Evolutionary conservation across 2,888 invertebrate genomes (phyloP), one percentile per base, ranked within the genome.

Genomic region (Eupithecia subumbrata): DNA sequence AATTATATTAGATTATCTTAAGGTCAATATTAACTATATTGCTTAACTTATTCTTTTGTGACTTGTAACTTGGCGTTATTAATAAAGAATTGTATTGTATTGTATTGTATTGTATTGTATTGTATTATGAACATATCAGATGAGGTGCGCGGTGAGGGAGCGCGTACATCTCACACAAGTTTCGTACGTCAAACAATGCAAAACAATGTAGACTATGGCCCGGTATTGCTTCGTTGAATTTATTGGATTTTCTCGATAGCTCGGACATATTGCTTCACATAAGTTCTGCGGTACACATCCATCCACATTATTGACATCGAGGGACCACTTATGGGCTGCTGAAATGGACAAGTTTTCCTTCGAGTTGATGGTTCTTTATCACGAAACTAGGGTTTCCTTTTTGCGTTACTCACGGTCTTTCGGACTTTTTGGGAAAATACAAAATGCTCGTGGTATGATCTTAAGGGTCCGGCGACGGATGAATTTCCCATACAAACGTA

Each of bases 161-260:
- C 8, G 37, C 8, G 5, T 37, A 7, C 37, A 40, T 40, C 40
- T 40, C 40, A 2, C 11, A n/a, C n/a, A n/a, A 40, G 40, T 40
- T 11, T 40, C 60, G 71, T 71, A 71, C 63, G 37, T 71, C 71
- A 71, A 73, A 76, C 73, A 73, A 76, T 71, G 68, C 68, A 66
- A 45, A 76, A 45, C 56, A 72, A 56, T 60, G 43, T 43, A 16
- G 67, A 69, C 48, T 22, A 40, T 43, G 2, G 25, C 22, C 68
- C 45, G 67, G 14, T 73, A 67, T 71, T 71, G 71, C 60, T 60
- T n/a, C 40, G 25, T 67, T 68, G 68, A 68, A 71, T 76, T 73
- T 73, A 76, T 76, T 76, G 76, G 73, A 71, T 71, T 71, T 52
- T 68, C 73, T 30, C 60, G 37, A 56, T 66, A 56, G n/a, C 43